phyloP scores from a whole-genome alignment of 2,113 vertebrate genomes.

The Synchiropus splendidus region DNA sequence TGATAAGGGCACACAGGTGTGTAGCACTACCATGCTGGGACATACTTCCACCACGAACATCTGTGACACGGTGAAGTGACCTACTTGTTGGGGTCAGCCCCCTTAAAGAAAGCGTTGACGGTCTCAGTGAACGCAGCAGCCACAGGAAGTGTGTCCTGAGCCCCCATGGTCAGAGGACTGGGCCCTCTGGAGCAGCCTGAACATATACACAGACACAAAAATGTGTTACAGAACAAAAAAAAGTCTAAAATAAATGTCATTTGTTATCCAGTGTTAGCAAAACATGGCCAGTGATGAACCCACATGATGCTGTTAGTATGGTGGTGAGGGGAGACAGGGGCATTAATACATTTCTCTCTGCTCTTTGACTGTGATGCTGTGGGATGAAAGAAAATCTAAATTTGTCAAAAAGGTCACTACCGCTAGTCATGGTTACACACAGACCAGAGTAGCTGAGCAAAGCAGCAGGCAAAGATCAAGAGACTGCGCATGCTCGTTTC shows the following conservation, averaged over 20 bases:
- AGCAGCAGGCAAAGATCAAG: slow-evolving; percentile 12
- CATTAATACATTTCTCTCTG: slow-evolving; percentile 38
- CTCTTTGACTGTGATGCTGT: slow-evolving; percentile 31
- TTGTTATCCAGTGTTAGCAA: too few species aligned
- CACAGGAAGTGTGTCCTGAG: slow-evolving; percentile 94
- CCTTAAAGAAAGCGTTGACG: slow-evolving; percentile 95
- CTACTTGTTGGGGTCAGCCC: slow-evolving; percentile 94
- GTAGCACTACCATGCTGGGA: too few species aligned
- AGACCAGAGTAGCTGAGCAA: slow-evolving; percentile 12
- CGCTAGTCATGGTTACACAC: neutral
- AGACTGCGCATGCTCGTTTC: slow-evolving; percentile 36
- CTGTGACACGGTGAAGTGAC: slow-evolving; percentile 24
- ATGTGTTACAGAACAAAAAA: slow-evolving; percentile 4
- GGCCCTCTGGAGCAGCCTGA: slow-evolving; percentile 93
- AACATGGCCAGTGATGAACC: neutral
- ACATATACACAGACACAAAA: slow-evolving; percentile 28
- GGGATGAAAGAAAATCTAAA: neutral
- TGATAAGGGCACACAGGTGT: too few species aligned
- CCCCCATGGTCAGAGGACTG: slow-evolving; percentile 96
- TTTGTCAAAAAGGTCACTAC: neutral
- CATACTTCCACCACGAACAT: too few species aligned
- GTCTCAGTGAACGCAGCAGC: slow-evolving; percentile 98
- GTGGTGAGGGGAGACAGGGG: slow-evolving; percentile 2
- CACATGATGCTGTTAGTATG: slow-evolving; percentile 21
- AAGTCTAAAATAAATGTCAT: neutral